A percentile compares a stretch with the other conserved stretches of the same genome.
phyloP scores from a whole-genome alignment of 2,113 vertebrate species.

The Oriolus oriolus region DNA sequence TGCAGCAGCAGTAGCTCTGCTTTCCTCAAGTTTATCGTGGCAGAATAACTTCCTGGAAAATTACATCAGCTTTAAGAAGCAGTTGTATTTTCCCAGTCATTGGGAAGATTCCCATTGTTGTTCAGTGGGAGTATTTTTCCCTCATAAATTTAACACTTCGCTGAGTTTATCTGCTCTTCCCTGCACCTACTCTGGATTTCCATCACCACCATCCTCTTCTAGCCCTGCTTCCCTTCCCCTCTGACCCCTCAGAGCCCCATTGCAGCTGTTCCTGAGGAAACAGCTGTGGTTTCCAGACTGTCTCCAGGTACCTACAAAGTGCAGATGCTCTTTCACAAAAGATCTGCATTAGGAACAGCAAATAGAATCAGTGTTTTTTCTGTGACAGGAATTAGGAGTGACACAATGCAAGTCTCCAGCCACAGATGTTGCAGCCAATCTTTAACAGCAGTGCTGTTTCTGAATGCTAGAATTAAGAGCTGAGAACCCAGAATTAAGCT shows the following conservation, averaged over 20 bases:
- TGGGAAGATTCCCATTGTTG: neutral
- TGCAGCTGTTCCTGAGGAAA: neutral
- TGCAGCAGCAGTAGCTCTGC: neutral
- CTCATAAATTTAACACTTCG: neutral
- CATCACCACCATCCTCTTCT: neutral
- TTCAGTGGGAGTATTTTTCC: neutral
- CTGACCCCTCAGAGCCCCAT: neutral
- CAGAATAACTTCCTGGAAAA: neutral
- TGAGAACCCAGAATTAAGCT: neutral
- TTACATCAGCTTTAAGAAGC: neutral
- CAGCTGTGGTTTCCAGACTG: neutral
- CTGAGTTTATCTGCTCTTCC: neutral
- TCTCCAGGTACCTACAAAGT: neutral
- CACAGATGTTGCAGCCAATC: neutral
- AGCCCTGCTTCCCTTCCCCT: neutral
- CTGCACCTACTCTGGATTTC: neutral
- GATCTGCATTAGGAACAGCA: neutral
- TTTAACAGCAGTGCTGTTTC: neutral
- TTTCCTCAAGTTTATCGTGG: neutral
- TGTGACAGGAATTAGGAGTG: neutral
- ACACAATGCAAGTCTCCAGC: neutral
- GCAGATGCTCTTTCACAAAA: neutral
- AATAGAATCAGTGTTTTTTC: neutral
- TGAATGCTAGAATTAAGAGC: neutral
- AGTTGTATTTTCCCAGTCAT: neutral